A percentile compares a stretch with the other conserved stretches of the same genome.
Evolutionary conservation across 2,113 vertebrate species (phyloP).

Genomic region (Caretta caretta): DNA sequence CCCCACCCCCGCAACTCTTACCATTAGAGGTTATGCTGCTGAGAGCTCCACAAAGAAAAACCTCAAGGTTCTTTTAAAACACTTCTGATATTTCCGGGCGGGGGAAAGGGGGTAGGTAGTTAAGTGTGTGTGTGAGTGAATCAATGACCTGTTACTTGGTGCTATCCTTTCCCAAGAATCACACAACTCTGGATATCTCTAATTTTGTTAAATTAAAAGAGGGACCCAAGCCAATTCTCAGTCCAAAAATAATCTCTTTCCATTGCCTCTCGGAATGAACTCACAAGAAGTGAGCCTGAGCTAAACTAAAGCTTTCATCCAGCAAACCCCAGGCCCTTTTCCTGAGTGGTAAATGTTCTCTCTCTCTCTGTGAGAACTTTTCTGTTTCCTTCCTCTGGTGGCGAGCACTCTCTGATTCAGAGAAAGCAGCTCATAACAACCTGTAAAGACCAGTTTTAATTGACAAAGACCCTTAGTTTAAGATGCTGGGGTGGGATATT

Average conservation of each 20-base stretch:
- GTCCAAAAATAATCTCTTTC: conserved; percentile 49
- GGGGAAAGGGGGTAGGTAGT: background rate
- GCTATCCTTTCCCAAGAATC: conserved; percentile 31
- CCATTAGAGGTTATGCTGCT: fast-evolving
- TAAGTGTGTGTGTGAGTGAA: background rate
- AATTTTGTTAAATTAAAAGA: conserved; percentile 46
- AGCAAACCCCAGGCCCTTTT: background rate
- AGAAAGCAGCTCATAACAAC: conserved; percentile 16
- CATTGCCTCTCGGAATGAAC: background rate
- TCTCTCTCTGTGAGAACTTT: background rate
- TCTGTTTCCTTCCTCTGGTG: conserved; percentile 61
- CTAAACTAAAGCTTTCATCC: conserved; percentile 53
- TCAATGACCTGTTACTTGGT: background rate
- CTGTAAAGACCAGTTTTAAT: conserved; percentile 28
- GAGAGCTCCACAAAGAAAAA: background rate
- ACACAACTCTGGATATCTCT: background rate
- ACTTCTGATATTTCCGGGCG: background rate
- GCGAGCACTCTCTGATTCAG: conserved; percentile 4
- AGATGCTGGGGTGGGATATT: conserved; percentile 4
- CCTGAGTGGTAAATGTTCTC: background rate
- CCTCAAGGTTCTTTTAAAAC: background rate
- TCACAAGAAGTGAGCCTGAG: background rate
- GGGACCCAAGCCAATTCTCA: conserved; percentile 12
- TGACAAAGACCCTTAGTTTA: conserved; percentile 46
- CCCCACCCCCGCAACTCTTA: too few relatives aligned